Conservation (phyloP, 2,113 vertebrate genomes). For the Muntiacus muntjak region DNA sequence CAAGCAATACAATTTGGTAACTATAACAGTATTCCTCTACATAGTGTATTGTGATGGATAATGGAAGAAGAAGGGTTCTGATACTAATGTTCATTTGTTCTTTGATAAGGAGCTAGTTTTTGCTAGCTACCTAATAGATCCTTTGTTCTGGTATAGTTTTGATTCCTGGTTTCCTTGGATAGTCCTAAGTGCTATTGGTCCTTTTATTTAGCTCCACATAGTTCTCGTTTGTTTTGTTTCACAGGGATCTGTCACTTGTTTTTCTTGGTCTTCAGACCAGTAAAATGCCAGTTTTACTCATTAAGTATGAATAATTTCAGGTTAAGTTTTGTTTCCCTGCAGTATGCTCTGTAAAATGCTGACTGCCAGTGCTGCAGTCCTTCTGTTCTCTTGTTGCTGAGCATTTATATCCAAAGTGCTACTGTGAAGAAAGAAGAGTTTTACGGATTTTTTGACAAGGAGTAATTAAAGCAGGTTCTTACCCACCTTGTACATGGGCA, state of each 20-base stretch:
- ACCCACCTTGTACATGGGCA: neutral
- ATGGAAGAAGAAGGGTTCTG: neutral
- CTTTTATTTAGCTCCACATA: neutral
- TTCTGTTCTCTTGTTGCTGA: neutral
- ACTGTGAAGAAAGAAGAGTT: neutral
- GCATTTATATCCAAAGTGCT: neutral
- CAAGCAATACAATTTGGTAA: neutral
- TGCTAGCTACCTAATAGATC: neutral
- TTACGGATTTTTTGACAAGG: neutral
- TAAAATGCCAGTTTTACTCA: slow-evolving; percentile 9
- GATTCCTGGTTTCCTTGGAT: neutral
- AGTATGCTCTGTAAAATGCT: neutral
- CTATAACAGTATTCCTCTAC: neutral
- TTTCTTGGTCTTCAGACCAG: neutral
- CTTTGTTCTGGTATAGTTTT: neutral
- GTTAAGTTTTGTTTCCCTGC: neutral
- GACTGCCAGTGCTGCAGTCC: neutral
- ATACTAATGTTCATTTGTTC: neutral
- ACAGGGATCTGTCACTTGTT: neutral
- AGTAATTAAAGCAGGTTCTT: neutral
- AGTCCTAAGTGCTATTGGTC: neutral
- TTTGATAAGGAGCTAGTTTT: neutral
- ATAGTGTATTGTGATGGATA: neutral
- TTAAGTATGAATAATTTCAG: slow-evolving; percentile 26
- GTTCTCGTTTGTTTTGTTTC: neutral